Conservation (phyloP, 1,140 invertebrate genomes). For the Hetaerina americana region DNA sequence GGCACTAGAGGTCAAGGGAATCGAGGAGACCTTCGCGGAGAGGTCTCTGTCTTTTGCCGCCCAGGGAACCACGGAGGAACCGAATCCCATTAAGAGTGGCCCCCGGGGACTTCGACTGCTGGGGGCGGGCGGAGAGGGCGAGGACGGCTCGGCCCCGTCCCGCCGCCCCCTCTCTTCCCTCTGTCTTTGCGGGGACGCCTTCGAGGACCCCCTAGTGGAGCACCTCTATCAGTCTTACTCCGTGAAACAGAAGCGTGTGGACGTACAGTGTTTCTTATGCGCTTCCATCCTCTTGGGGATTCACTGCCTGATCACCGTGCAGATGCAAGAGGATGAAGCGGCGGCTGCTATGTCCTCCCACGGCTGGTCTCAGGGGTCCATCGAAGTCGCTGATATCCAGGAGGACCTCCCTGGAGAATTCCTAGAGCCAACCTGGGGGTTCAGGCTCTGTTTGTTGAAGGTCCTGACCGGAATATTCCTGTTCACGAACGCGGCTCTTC, state of each 20-base stretch:
- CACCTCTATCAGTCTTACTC: constrained; percentile 62
- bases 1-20: too few species aligned
- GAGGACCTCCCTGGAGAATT: constrained; percentile 13
- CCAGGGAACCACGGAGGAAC: too few species aligned
- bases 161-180: neutral
- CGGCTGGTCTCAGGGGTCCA: neutral
- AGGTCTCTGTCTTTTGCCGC: too few species aligned
- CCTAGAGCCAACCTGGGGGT: neutral
- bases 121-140: neutral
- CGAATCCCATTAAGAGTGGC: too few species aligned
- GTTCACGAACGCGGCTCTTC: constrained; percentile 34
- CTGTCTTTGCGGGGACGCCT: constrained; percentile 15
- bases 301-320: constrained; percentile 26
- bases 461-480: constrained; percentile 29
- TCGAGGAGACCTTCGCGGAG: too few species aligned
- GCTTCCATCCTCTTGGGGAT: constrained; percentile 52
- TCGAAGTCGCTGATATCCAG: constrained; percentile 39
- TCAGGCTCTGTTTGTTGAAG: constrained; percentile 22
- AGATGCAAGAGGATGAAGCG: neutral
- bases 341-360: neutral
- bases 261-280: constrained; percentile 59
- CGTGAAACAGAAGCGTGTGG: constrained; percentile 55
- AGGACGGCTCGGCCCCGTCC: neutral
- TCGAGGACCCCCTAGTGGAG: constrained; percentile 46
- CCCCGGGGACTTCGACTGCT: neutral